A percentile compares a stretch with the other conserved stretches of the same genome.
Conservation (phyloP, 2,797 vertebrate genomes). For the Leptatherina wallacei region DNA sequence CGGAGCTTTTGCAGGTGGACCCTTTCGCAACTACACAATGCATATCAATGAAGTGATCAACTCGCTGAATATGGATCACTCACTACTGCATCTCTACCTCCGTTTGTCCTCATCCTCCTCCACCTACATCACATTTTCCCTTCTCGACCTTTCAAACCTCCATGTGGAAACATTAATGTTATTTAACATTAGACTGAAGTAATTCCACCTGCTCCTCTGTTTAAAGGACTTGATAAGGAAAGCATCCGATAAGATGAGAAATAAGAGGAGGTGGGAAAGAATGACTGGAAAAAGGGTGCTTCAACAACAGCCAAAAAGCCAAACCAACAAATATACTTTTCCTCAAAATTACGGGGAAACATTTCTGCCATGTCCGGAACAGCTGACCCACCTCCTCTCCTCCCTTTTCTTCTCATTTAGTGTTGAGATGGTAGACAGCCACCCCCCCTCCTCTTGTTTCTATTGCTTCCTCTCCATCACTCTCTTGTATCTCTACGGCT, state of each 20-base stretch:
- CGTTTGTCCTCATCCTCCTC: conserved; percentile 7
- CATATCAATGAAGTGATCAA: conserved; percentile 75
- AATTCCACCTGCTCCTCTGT: conserved; percentile 32
- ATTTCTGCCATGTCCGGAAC: conserved; percentile 30
- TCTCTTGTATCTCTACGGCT: conserved; percentile 57
- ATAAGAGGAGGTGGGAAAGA: conserved; percentile 8
- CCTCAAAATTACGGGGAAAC: conserved; percentile 25
- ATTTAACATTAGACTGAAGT: conserved; percentile 34
- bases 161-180: conserved; percentile 27
- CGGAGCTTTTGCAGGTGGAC: conserved; percentile 72
- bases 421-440: conserved; percentile 43
- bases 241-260: conserved; percentile 9
- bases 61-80: conserved; percentile 57
- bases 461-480: conserved; percentile 64
- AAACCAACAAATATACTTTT: conserved; percentile 7
- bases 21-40: conserved; percentile 70
- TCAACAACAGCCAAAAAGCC: conserved; percentile 21
- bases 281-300: neutral
- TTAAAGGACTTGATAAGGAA: conserved; percentile 20
- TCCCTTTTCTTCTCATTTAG: conserved; percentile 45
- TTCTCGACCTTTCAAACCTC: conserved; percentile 38
- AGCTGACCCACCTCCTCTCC: conserved; percentile 27
- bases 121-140: conserved; percentile 28
- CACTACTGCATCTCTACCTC: conserved; percentile 47
- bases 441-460: conserved; percentile 27